Evolutionary conservation across 2,888 invertebrate species (phyloP).

Genomic region (Polia nebulosa): DNA sequence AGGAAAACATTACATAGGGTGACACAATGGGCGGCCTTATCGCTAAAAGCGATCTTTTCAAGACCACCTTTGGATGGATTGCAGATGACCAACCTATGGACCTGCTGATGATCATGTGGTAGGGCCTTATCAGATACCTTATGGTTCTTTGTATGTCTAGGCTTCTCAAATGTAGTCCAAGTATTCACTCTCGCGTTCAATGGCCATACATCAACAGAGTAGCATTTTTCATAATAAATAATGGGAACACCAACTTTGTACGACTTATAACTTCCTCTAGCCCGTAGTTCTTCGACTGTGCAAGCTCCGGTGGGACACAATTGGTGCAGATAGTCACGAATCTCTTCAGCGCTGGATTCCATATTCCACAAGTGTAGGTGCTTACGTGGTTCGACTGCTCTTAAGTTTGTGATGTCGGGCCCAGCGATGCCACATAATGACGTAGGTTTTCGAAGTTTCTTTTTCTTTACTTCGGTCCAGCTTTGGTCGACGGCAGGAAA

Average conservation of each 20-base stretch:
- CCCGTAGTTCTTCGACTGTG: conserved; percentile 4
- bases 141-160: background rate
- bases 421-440: conserved; percentile 7
- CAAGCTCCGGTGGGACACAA: background rate
- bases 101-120: background rate
- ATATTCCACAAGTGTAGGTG: conserved; percentile 6
- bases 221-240: background rate
- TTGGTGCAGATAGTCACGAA: conserved; percentile 4
- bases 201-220: too few species aligned
- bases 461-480: conserved; percentile 11
- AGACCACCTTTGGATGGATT: too few species aligned
- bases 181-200: too few species aligned
- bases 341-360: conserved; percentile 1
- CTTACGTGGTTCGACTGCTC: conserved; percentile 11
- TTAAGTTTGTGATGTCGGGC: background rate
- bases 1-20: too few species aligned
- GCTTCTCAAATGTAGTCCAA: background rate
- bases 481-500: background rate
- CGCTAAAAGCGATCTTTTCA: too few species aligned
- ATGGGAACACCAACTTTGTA: background rate
- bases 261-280: conserved; percentile 4
- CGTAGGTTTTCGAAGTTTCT: background rate
- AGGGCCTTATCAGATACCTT: background rate
- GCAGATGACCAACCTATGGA: too few species aligned
- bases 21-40: too few species aligned